Evolutionary conservation across 2,888 invertebrate species (phyloP), one percentile per base, ranked within the genome.

Genomic region (Xestia sexstrigata): DNA sequence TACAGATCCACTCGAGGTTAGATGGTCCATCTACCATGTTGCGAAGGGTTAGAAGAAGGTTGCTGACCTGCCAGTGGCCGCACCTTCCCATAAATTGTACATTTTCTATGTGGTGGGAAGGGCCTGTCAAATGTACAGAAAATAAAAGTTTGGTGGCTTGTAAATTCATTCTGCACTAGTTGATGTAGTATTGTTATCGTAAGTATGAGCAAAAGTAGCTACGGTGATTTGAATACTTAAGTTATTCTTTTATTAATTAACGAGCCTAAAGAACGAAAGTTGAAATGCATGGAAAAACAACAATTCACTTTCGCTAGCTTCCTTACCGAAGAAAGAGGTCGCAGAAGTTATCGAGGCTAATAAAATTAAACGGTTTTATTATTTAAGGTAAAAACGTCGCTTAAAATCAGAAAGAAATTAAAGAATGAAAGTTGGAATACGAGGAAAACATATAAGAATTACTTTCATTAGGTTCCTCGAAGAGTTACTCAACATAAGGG

Each of bases 391-490:
- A 55, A 78, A 58, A 69, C 3, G 23, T 62, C 11, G 55, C 69
- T 67, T 70, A 73, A 52, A 60, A 60, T 63, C 67, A 13, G 15
- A 73, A 68, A 66, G 35, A 65, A 85, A 76, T 77, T 71, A 70
- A 76, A 72, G 30, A 83, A 85, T 72, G 89, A 89, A 88, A 88
- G 88, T 86, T 76, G 74, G 49, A 80, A 81, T 73, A 84, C 71
- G 74, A 86, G 83, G 80, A 82, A 83, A 86, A 87, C 47, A 84
- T 79, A 66, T 84, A 68, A 81, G 70, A 79, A 83, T 84, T 82
- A 92, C 93, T 93, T 93, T 93, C 93, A 88, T 91, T 89, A 74
- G 79, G 68, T 91, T 92, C 91, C 86, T 89, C 89, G 88, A 87
- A 90, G 35, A 77, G 78, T 79, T 83, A 78, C 75, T 82, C 74